Evolutionary conservation across 1,140 invertebrate genomes (phyloP).

Genomic region (Physella acuta): DNA sequence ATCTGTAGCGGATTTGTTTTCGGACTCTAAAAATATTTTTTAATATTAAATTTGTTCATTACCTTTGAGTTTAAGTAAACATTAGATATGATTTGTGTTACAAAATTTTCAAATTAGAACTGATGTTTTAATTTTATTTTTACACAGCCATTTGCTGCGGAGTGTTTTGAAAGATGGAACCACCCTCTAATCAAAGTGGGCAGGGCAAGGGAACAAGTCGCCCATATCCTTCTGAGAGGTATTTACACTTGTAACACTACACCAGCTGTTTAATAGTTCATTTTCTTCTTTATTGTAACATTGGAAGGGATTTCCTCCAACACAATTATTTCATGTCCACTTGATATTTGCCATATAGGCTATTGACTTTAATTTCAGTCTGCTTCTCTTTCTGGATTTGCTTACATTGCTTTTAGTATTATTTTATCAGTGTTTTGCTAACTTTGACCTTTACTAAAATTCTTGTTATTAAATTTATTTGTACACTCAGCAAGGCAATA

Average conservation of each 20-base stretch:
- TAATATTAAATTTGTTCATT: neutral
- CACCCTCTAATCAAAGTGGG: slow-evolving; percentile 18
- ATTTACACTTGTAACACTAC: neutral
- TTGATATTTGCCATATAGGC: too few relatives aligned
- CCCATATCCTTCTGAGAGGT: slow-evolving; percentile 21
- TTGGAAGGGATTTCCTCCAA: neutral
- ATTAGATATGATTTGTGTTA: neutral
- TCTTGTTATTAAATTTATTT: too few relatives aligned
- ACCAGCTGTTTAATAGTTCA: neutral
- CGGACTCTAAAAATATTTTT: too few relatives aligned
- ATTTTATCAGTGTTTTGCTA: neutral
- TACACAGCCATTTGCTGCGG: slow-evolving; percentile 14
- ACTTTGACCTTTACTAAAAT: too few relatives aligned
- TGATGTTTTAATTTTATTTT: neutral
- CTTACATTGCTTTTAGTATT: neutral
- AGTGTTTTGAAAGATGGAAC: slow-evolving; percentile 25
- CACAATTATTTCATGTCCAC: too few relatives aligned
- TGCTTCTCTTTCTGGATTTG: too few relatives aligned
- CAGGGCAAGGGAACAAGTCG: slow-evolving; percentile 18
- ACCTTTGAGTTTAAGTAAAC: neutral
- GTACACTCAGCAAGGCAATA: too few relatives aligned
- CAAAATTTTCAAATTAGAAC: neutral
- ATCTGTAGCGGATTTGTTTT: too few relatives aligned
- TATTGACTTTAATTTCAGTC: too few relatives aligned
- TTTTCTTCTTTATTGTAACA: neutral